Conservation (phyloP, 2,113 vertebrate genomes). For the Micromys minutus region DNA sequence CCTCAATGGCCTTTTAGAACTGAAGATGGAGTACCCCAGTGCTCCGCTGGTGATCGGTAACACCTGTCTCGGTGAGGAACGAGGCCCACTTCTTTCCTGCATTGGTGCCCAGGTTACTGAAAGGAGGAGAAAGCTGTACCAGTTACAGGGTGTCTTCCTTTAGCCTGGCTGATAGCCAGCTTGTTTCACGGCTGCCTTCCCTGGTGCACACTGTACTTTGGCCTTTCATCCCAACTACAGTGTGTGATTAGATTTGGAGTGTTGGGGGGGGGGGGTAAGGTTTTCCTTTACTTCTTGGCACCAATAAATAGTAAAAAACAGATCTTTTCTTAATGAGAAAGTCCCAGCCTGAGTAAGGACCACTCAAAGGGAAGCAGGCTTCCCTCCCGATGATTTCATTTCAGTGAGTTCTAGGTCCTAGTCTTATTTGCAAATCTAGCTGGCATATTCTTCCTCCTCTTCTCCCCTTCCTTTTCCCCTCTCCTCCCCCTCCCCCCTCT, state of each 20-base stretch:
- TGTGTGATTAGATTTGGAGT: neutral
- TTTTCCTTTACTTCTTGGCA: neutral
- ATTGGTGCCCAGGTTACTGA: neutral
- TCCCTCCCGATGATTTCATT: neutral
- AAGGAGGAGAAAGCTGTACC: neutral
- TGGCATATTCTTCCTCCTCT: neutral
- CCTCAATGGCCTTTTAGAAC: slow-evolving; percentile 86
- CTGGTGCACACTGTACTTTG: neutral
- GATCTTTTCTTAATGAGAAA: slow-evolving; percentile 66
- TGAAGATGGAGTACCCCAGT: slow-evolving; percentile 84
- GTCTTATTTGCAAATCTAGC: neutral
- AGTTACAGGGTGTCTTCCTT: neutral
- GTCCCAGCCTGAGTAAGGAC: neutral
- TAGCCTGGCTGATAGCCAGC: neutral
- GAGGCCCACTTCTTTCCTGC: neutral
- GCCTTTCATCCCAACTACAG: neutral
- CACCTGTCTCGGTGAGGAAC: slow-evolving; percentile 83
- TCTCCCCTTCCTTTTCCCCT: accelerated
- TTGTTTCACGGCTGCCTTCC: neutral
- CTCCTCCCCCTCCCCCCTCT: neutral
- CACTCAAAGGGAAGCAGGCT: neutral
- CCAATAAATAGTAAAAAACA: slow-evolving; percentile 2
- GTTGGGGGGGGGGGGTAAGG: neutral
- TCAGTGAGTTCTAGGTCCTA: neutral
- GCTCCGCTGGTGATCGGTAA: slow-evolving; percentile 88